Conservation (phyloP, 2,113 vertebrate genomes). For the Sus scrofa region T2T-Sscrofa CM000814.6:116333001-116333500, state of each 20-base stretch:
- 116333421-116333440: conserved; percentile 96
- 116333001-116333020: conserved; percentile 93
- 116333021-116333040: conserved; percentile 92
- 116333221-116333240: conserved; percentile 82
- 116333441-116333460: conserved; percentile 96
- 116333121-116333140: conserved; percentile 93
- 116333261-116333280: conserved; percentile 87
- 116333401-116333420: conserved; percentile 96
- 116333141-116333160: conserved; percentile 92
- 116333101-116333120: conserved; percentile 96
- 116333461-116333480: conserved; percentile 95
- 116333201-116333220: conserved; percentile 85
- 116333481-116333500: conserved; percentile 95
- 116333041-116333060: conserved; percentile 92
- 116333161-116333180: conserved; percentile 67
- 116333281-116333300: conserved; percentile 89
- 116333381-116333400: conserved; percentile 96
- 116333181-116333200: conserved; percentile 80
- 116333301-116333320: conserved; percentile 94
- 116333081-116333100: conserved; percentile 95
- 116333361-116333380: conserved; percentile 97
- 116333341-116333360: conserved; percentile 97
- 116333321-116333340: conserved; percentile 98
- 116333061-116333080: conserved; percentile 94
- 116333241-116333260: conserved; percentile 84